Conservation (phyloP, 2,113 vertebrate species). For the Numida meleagris region DNA sequence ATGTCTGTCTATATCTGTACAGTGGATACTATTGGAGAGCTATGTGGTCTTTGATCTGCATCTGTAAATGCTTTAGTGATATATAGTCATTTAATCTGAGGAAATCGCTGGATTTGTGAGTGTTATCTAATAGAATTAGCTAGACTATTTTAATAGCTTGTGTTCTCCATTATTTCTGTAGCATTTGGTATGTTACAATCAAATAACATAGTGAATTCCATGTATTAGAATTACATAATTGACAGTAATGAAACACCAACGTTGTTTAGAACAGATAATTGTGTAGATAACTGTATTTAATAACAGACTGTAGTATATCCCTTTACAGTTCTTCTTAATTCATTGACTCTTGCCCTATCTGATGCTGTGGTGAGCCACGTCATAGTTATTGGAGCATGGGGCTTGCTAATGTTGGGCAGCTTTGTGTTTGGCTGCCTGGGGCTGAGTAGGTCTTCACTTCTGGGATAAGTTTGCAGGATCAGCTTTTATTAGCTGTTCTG, state of each 20-base stretch:
- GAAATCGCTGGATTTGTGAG: background rate
- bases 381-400: background rate
- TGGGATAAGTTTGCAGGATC: background rate
- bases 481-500: background rate
- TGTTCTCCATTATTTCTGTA: background rate
- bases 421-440: background rate
- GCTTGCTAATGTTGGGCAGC: background rate
- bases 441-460: background rate
- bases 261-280: background rate
- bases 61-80: fast-evolving
- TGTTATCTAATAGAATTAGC: background rate
- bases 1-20: fast-evolving
- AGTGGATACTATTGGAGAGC: background rate
- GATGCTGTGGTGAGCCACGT: background rate
- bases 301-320: background rate
- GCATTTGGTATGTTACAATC: background rate
- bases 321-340: background rate
- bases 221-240: background rate
- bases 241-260: background rate
- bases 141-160: background rate
- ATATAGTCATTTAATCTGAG: background rate
- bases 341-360: background rate
- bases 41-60: background rate
- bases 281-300: background rate
- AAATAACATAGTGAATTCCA: background rate